Conservation (phyloP, 1,140 invertebrate genomes). For the Yoshiicerus persimilis region DNA sequence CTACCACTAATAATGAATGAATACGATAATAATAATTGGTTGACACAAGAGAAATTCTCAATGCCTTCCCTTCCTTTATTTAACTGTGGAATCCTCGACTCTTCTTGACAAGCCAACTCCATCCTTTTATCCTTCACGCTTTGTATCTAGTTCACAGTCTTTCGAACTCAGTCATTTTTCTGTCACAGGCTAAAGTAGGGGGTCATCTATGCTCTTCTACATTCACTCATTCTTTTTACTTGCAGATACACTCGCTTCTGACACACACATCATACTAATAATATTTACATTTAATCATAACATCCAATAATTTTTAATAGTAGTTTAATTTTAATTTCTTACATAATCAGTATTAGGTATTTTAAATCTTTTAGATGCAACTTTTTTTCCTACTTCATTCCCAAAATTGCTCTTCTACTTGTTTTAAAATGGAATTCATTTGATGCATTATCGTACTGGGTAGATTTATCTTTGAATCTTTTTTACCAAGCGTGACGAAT, state of each 20-base stretch:
- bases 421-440: too few species aligned
- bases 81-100: not conserved
- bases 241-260: too few species aligned
- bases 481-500: not conserved
- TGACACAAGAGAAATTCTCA: slow-evolving; percentile 2
- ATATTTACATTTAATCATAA: not conserved
- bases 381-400: too few species aligned
- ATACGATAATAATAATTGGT: slow-evolving; percentile 23
- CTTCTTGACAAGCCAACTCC: not conserved
- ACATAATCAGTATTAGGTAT: too few species aligned
- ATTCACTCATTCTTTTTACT: not conserved
- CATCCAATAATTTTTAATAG: too few species aligned
- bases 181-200: slow-evolving; percentile 13
- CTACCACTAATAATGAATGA: slow-evolving; percentile 9
- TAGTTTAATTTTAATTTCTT: not conserved
- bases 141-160: not conserved
- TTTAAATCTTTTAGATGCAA: too few species aligned
- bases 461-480: not conserved
- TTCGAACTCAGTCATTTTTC: not conserved
- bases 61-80: not conserved
- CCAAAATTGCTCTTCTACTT: too few species aligned
- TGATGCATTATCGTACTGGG: not conserved
- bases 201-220: not conserved
- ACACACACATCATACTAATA: not conserved
- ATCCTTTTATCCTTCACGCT: not conserved